phyloP scores from a whole-genome alignment of 2,888 invertebrate genomes.

The Tipula helvola region DNA sequence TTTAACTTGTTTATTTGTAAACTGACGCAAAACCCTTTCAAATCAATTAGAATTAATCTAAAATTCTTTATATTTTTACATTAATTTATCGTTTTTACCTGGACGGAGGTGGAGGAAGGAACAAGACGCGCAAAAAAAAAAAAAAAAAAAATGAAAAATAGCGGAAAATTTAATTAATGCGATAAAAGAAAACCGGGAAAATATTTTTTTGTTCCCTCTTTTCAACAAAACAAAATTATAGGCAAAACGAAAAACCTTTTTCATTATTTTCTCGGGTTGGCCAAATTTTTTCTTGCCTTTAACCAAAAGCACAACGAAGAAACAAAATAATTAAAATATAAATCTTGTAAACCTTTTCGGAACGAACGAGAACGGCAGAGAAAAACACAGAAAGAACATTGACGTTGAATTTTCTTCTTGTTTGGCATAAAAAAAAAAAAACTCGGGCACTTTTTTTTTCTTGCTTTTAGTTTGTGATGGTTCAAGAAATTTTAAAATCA shows the following conservation, averaged over 20 bases:
- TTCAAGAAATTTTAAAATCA: not conserved
- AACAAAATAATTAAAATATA: not conserved
- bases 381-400: not conserved
- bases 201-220: not conserved
- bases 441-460: too few relatives aligned
- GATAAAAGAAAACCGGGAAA: not conserved
- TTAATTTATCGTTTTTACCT: not conserved
- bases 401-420: not conserved
- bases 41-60: constrained; percentile 4
- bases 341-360: not conserved
- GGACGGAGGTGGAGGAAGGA: not conserved
- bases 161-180: not conserved
- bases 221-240: not conserved
- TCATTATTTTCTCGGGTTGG: not conserved
- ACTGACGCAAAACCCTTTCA: not conserved
- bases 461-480: not conserved
- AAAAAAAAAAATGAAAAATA: not conserved
- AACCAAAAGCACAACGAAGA: not conserved
- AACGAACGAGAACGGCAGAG: not conserved
- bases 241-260: not conserved
- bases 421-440: not conserved
- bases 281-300: not conserved
- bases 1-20: not conserved
- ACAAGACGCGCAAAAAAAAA: not conserved
- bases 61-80: not conserved